Percentiles rank a stretch among this genome's conserved stretches.
These are phyloP conservation scores for Ceyx melanurus DNA, from an alignment of 2,113 vertebrate species.

Conservation along the genomic window DNA sequence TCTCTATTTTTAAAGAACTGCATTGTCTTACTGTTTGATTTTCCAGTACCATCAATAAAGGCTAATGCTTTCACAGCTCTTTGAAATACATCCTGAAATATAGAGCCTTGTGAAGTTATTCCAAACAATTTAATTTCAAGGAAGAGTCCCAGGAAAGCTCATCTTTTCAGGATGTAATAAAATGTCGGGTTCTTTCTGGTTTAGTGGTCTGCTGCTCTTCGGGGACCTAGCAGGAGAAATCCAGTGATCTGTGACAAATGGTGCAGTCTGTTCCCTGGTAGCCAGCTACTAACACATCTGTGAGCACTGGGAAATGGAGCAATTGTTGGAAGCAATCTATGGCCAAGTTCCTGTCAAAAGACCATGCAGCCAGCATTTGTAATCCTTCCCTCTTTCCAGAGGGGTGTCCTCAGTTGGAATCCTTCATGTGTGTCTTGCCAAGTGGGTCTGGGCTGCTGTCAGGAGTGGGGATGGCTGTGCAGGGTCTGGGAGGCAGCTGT, in stretches of 20 bases:
- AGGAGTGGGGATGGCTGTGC: not conserved
- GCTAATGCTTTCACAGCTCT: not conserved
- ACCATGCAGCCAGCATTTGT: not conserved
- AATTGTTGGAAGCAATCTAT: not conserved
- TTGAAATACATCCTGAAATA: not conserved
- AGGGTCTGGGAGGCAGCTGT: not conserved
- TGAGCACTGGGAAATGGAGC: conserved; percentile 20
- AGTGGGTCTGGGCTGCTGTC: fast-evolving
- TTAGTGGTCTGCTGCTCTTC: conserved; percentile 14
- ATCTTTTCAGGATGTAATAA: not conserved
- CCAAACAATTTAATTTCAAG: not conserved
- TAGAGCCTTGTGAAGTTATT: not conserved
- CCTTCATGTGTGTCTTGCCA: not conserved
- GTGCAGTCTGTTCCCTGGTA: not conserved
- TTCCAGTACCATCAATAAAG: not conserved
- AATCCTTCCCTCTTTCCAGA: not conserved
- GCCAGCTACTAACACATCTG: not conserved
- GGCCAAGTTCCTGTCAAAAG: conserved; percentile 14
- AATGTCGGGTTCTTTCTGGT: not conserved
- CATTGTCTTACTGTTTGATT: not conserved
- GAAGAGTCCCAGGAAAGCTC: not conserved
- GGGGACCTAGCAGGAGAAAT: conserved; percentile 8
- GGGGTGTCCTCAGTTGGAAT: not conserved
- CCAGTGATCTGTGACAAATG: not conserved
- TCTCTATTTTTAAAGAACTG: not conserved